Evolutionary conservation across 2,797 vertebrate species (phyloP).

Genomic region (Amphiprion clarkii): DNA sequence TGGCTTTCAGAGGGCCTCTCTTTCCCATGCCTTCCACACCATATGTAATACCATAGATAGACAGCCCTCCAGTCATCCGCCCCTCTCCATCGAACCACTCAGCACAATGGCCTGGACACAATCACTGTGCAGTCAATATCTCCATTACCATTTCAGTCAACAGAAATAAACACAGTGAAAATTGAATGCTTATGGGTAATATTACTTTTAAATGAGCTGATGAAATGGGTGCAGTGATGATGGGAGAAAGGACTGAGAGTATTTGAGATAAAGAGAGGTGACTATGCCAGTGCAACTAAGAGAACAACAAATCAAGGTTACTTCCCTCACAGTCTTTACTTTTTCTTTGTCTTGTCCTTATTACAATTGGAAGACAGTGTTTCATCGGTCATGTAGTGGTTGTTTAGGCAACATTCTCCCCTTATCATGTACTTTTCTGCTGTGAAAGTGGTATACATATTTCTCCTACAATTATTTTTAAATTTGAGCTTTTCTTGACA

Average conservation of each 20-base stretch:
- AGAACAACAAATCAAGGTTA: conserved; percentile 17
- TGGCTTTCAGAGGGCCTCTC: conserved; percentile 63
- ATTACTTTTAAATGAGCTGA: conserved; percentile 70
- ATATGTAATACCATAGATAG: conserved; percentile 56
- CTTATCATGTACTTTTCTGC: too few relatives aligned
- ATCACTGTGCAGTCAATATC: conserved; percentile 65
- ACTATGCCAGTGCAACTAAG: conserved; percentile 31
- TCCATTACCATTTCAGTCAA: conserved; percentile 62
- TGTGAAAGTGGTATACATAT: too few relatives aligned
- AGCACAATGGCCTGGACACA: conserved; percentile 66
- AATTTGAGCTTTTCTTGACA: too few relatives aligned
- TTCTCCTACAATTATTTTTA: too few relatives aligned
- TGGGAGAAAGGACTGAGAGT: conserved; percentile 22
- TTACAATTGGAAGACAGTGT: neutral
- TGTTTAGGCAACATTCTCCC: neutral
- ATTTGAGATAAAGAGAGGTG: conserved; percentile 22
- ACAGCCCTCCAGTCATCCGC: conserved; percentile 60
- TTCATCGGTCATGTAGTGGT: neutral
- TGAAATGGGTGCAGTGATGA: conserved; percentile 52
- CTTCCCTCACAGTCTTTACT: neutral
- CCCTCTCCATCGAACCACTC: conserved; percentile 67
- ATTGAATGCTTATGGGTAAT: conserved; percentile 66
- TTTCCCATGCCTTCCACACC: conserved; percentile 66
- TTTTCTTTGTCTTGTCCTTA: neutral
- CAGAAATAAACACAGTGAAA: conserved; percentile 60